Base-by-base conservation (phyloP, 2,113 vertebrate genomes). In the Murina feae region DNA sequence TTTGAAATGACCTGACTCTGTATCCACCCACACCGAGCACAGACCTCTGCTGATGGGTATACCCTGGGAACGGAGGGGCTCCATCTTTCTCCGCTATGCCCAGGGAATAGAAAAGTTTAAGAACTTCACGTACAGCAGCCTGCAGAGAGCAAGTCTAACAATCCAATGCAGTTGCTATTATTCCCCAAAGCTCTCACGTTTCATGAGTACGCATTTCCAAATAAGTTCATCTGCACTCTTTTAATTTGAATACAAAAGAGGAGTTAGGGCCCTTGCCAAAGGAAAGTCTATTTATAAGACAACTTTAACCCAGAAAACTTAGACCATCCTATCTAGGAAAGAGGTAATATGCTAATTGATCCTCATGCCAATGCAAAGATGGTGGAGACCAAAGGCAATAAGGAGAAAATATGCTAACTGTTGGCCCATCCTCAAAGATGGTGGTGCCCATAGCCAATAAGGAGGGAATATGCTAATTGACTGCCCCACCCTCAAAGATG, bases 281-380 rank as follows among this genome's bases (percentile, higher is more conserved):
- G 65, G 53, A 20, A 55, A 55, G 58, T 30, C 44, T n/a, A 75
- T 47, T 47, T 63, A 35, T 55, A 66, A 93, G 47, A 90, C 49
- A 84, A 89, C 44, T 91, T 90, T 30, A 72, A 47, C 42, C 28
- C 49, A 92, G 49, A 89, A 80, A 90, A 76, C 11, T 89, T n/a
- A 95, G 30, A 83, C 28, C 32, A 65, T 2, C n/a, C n/a, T n/a
- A n/a, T n/a, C n/a, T n/a, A n/a, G n/a, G n/a, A n/a, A n/a, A n/a
- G n/a, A n/a, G n/a, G n/a, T n/a, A n/a, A n/a, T n/a, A n/a, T n/a
- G n/a, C n/a, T n/a, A n/a, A n/a, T n/a, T n/a, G n/a, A n/a, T n/a
- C n/a, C n/a, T n/a, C n/a, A n/a, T n/a, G n/a, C n/a, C n/a, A n/a
- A n/a, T n/a, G n/a, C n/a, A n/a, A n/a, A n/a, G n/a, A n/a, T n/a